A percentile compares a stretch with the other conserved stretches of the same genome.
phyloP scores from a whole-genome alignment of 1,140 invertebrate genomes.

The Zophobas morio region DNA sequence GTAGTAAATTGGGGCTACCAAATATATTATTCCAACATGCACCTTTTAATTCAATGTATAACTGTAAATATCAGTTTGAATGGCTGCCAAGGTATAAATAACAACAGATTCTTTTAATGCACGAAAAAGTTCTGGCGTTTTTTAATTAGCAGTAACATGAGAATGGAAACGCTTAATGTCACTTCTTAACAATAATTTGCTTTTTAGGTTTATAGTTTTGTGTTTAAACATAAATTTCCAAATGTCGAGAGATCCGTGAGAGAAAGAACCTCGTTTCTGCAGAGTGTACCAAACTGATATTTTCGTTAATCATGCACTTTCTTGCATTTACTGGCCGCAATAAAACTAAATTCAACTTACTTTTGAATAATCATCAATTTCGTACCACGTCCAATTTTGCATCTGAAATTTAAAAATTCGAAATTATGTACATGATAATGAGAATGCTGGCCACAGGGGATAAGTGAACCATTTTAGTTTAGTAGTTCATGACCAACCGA shows the following conservation, averaged over 20 bases:
- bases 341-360: slow-evolving; percentile 38
- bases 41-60: slow-evolving; percentile 26
- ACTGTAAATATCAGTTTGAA: slow-evolving; percentile 34
- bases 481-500: background rate
- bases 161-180: background rate
- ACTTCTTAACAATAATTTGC: slow-evolving; percentile 11
- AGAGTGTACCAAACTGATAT: slow-evolving; percentile 26
- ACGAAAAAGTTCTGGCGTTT: background rate
- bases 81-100: slow-evolving; percentile 8
- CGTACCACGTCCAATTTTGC: slow-evolving; percentile 37
- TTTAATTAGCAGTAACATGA: background rate
- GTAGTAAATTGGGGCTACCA: slow-evolving; percentile 5
- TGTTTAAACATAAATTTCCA: background rate
- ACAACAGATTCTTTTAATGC: background rate
- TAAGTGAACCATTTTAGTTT: no score
- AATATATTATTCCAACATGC: slow-evolving; percentile 15
- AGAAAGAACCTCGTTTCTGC: slow-evolving; percentile 9
- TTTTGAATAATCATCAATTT: slow-evolving; percentile 43
- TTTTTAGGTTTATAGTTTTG: background rate
- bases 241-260: slow-evolving; percentile 4
- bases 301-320: slow-evolving; percentile 28
- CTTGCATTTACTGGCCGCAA: background rate
- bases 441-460: background rate
- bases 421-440: slow-evolving; percentile 2
- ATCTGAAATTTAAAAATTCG: slow-evolving; percentile 46